Percentiles rank a stretch among this genome's conserved stretches.
These are phyloP conservation scores for Merodon equestris DNA, from an alignment of 2,888 invertebrate species.

Conservation along the genomic window DNA sequence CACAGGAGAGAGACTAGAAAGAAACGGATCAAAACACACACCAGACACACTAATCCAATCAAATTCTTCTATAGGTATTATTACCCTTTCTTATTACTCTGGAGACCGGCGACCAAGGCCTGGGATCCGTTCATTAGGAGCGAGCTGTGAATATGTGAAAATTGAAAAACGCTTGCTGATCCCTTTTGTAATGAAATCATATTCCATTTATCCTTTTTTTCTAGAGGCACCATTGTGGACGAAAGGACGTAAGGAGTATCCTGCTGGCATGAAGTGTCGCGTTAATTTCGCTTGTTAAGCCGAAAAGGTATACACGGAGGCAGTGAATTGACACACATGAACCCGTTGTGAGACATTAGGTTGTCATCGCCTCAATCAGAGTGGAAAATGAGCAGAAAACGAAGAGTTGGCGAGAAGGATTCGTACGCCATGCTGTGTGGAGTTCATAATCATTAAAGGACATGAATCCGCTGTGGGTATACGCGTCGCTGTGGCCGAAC, in stretches of 20 bases:
- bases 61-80: constrained; percentile 62
- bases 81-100: constrained; percentile 48
- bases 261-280: constrained; percentile 60
- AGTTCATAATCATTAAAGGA: constrained; percentile 50
- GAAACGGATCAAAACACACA: constrained; percentile 43
- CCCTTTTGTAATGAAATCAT: constrained; percentile 52
- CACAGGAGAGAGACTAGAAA: constrained; percentile 2
- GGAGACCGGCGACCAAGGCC: constrained; percentile 4
- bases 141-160: constrained; percentile 49
- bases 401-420: constrained; percentile 19
- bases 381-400: too few species aligned
- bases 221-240: not conserved
- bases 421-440: constrained; percentile 50
- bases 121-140: constrained; percentile 27
- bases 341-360: constrained; percentile 50
- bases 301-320: constrained; percentile 30
- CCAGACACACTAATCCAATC: constrained; percentile 58
- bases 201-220: constrained; percentile 28
- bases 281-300: constrained; percentile 61
- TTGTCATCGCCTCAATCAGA: constrained; percentile 57
- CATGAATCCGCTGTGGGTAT: constrained; percentile 1
- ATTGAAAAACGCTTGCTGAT: constrained; percentile 43
- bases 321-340: constrained; percentile 57
- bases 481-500: constrained; percentile 56
- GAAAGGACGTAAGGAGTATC: constrained; percentile 44